Percentiles rank a stretch among this genome's conserved stretches.
Evolutionary conservation across 2,797 vertebrate species (phyloP).

Genomic region (Megaceryle alcyon): DNA sequence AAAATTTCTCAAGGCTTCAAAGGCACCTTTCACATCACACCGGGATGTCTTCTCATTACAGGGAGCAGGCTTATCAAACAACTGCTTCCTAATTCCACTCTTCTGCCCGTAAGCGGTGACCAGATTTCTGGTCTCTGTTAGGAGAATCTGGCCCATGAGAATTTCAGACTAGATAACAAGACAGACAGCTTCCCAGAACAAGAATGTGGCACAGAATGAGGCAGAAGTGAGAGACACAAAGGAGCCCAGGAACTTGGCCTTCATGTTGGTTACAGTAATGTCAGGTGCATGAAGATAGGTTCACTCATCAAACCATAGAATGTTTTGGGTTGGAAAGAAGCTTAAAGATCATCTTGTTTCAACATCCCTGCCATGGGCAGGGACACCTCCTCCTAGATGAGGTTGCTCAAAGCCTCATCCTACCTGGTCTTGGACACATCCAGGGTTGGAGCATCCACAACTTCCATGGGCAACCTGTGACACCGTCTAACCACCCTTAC

Average conservation of each 20-base stretch:
- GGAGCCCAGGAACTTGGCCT: not conserved
- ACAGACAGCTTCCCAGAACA: not conserved
- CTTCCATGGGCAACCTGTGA: too few relatives aligned
- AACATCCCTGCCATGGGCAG: too few relatives aligned
- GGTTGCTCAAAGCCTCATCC: too few relatives aligned
- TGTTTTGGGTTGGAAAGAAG: too few relatives aligned
- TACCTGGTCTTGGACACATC: too few relatives aligned
- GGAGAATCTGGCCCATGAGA: not conserved
- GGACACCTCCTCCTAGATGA: too few relatives aligned
- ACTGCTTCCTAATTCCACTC: not conserved
- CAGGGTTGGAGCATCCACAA: too few relatives aligned
- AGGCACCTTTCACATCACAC: constrained; percentile 34
- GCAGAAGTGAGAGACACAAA: not conserved
- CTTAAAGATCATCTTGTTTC: too few relatives aligned
- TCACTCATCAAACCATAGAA: too few relatives aligned
- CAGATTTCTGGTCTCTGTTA: constrained; percentile 7
- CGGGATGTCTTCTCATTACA: constrained; percentile 13
- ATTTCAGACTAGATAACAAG: not conserved
- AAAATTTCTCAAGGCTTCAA: constrained; percentile 35
- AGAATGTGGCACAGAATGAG: not conserved
- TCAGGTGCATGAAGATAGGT: not conserved
- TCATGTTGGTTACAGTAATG: not conserved
- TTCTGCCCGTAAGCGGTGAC: not conserved
- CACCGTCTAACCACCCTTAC: too few relatives aligned
- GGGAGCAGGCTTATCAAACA: constrained; percentile 1